phyloP scores from a whole-genome alignment of 2,113 vertebrate genomes.

The Pelvicachromis taeniatus region DNA sequence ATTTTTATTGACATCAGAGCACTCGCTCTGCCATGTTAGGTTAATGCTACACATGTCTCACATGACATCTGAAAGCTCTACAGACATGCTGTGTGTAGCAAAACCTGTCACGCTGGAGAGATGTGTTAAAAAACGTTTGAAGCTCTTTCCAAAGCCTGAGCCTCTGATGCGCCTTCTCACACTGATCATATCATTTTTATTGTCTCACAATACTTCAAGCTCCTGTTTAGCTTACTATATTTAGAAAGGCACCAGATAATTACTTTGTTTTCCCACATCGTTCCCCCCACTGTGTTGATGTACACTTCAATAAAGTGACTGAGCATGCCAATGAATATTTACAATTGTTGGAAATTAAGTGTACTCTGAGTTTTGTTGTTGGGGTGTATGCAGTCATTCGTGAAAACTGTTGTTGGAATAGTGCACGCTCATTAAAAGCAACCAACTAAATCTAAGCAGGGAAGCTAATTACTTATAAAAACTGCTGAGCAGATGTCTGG shows the following conservation, averaged over 20 bases:
- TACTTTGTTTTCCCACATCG: slow-evolving; percentile 16
- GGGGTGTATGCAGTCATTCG: slow-evolving; percentile 26
- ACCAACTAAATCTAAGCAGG: slow-evolving; percentile 53
- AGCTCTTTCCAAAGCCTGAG: not conserved
- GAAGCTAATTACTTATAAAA: slow-evolving; percentile 61
- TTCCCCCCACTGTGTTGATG: not conserved
- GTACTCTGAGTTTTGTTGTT: slow-evolving; percentile 34
- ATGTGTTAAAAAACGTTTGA: not conserved
- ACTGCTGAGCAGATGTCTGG: slow-evolving; percentile 57
- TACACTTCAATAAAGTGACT: slow-evolving; percentile 36
- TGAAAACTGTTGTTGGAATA: slow-evolving; percentile 51
- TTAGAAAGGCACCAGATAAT: slow-evolving; percentile 32
- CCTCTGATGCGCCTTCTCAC: not conserved
- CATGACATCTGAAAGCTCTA: not conserved
- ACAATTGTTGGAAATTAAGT: slow-evolving; percentile 43
- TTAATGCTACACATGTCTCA: slow-evolving; percentile 27
- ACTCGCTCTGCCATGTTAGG: slow-evolving; percentile 5
- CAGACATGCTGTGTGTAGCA: not conserved
- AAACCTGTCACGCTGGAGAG: not conserved
- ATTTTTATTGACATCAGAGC: slow-evolving; percentile 38
- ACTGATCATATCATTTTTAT: slow-evolving; percentile 4
- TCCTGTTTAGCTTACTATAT: slow-evolving; percentile 18
- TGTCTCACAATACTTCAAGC: slow-evolving; percentile 2
- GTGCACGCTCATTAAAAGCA: slow-evolving; percentile 58
- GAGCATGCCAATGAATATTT: slow-evolving; percentile 42